phyloP scores from a whole-genome alignment of 2,888 invertebrate species.

The Falcaria lacertinaria region DNA sequence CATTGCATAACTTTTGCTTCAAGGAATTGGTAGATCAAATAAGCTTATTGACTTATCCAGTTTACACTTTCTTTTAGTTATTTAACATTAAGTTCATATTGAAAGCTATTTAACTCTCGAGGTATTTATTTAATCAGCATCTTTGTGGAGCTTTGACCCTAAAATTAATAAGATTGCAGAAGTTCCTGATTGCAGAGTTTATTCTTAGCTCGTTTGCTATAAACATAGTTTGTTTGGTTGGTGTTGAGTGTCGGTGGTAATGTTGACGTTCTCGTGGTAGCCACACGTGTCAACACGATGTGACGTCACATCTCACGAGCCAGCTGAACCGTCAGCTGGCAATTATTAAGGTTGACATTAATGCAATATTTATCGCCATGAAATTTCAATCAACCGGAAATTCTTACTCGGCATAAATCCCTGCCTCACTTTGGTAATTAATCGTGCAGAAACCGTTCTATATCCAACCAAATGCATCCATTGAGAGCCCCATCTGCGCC shows the following conservation, averaged over 20 bases:
- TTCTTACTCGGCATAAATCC: conserved; percentile 9
- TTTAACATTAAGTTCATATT: too few relatives aligned
- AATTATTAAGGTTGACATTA: conserved; percentile 35
- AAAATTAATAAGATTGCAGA: neutral
- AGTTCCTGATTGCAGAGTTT: neutral
- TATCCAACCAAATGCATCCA: conserved; percentile 2
- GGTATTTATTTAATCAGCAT: neutral
- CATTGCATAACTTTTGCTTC: too few relatives aligned
- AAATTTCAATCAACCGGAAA: conserved; percentile 28
- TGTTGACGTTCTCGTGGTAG: conserved; percentile 8
- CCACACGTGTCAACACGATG: conserved; percentile 38
- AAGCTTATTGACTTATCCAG: too few relatives aligned
- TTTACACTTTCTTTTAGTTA: too few relatives aligned
- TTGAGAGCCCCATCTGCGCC: conserved; percentile 6
- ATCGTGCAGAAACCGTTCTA: neutral
- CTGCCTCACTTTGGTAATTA: conserved; percentile 2
- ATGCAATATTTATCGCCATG: conserved; percentile 22
- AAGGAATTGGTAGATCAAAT: too few relatives aligned
- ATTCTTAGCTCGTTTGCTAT: neutral
- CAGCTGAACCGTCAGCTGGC: conserved; percentile 24
- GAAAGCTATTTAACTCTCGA: conserved; percentile 1
- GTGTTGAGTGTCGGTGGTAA: neutral
- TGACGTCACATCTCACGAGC: conserved; percentile 29
- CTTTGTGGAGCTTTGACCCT: neutral
- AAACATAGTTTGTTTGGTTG: neutral